Conservation (phyloP, 2,797 vertebrate species). For the Microctenopoma lineatum region DNA sequence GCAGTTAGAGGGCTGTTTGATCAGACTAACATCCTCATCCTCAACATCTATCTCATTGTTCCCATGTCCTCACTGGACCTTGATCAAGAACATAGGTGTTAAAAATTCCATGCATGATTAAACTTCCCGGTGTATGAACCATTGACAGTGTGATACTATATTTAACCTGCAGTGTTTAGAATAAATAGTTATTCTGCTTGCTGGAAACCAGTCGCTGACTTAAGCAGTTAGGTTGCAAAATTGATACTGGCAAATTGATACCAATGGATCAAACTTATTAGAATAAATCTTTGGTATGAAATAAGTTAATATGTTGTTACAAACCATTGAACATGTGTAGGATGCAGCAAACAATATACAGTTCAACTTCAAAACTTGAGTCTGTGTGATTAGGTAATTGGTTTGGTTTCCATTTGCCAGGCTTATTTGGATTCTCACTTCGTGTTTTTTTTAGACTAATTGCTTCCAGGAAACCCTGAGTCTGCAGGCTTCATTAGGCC, state of each 20-base stretch:
- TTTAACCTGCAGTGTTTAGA: not conserved
- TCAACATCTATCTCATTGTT: slow-evolving; percentile 15
- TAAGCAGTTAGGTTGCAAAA: not conserved
- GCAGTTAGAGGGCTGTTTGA: slow-evolving; percentile 49
- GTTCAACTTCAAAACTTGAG: not conserved
- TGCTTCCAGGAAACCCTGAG: slow-evolving; percentile 8
- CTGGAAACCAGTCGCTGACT: not conserved
- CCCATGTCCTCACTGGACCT: slow-evolving; percentile 13
- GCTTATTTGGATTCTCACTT: slow-evolving; percentile 9
- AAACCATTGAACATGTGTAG: not conserved
- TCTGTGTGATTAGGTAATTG: not conserved
- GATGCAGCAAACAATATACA: not conserved
- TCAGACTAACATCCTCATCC: slow-evolving; percentile 13
- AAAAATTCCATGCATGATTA: not conserved
- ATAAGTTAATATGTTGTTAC: not conserved
- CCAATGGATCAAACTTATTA: not conserved
- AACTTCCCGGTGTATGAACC: not conserved
- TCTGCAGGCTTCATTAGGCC: slow-evolving; percentile 2
- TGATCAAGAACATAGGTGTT: not conserved
- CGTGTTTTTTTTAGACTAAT: slow-evolving; percentile 4
- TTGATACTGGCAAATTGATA: not conserved
- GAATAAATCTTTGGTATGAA: not conserved
- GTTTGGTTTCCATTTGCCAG: not conserved
- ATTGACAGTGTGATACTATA: not conserved
- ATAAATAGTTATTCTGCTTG: not conserved